Evolutionary conservation across 92 coral and sea anemone species (phyloP).

Genomic region (Desmophyllum pertusum): DNA sequence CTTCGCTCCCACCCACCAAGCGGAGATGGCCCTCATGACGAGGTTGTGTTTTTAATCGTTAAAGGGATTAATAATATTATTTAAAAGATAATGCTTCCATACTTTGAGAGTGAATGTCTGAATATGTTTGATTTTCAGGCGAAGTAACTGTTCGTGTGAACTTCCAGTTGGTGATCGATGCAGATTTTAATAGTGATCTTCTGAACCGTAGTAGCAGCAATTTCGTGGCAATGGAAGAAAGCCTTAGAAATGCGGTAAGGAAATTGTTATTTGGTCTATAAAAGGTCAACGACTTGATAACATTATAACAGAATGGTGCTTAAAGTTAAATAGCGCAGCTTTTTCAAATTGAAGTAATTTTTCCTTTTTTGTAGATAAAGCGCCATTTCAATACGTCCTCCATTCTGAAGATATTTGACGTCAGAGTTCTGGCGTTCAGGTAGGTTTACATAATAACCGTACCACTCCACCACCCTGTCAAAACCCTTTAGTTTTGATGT

Average conservation of each 20-base stretch:
- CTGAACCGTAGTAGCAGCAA: background rate
- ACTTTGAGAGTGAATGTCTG: too few relatives aligned
- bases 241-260: background rate
- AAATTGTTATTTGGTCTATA: too few relatives aligned
- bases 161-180: background rate
- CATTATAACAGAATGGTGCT: too few relatives aligned
- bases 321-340: too few relatives aligned
- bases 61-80: too few relatives aligned
- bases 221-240: background rate
- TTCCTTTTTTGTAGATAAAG: background rate
- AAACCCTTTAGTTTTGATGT: too few relatives aligned
- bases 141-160: background rate
- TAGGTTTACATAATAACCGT: background rate
- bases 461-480: background rate
- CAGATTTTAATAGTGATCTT: background rate
- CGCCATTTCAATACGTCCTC: conserved; percentile 8
- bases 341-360: background rate
- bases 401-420: conserved; percentile 1
- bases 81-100: too few relatives aligned
- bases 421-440: conserved; percentile 8
- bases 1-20: too few relatives aligned
- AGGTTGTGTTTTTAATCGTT: too few relatives aligned
- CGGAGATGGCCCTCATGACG: too few relatives aligned
- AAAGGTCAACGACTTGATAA: too few relatives aligned
- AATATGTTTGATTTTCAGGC: background rate